Evolutionary conservation across 1,140 invertebrate species (phyloP).

Genomic region (Zaprionus davidi): DNA sequence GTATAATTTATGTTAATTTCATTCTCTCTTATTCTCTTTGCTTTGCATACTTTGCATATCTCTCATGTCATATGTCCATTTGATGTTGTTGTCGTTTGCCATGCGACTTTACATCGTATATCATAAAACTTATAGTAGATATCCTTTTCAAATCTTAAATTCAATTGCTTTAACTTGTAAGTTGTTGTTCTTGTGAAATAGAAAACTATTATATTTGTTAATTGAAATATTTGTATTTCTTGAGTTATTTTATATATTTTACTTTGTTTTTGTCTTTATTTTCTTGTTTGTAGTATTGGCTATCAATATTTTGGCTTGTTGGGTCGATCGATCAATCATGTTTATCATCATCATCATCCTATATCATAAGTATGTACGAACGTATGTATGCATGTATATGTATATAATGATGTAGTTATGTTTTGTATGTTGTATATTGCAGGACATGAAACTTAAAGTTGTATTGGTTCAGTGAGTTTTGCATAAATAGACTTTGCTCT

Average conservation of each 20-base stretch:
- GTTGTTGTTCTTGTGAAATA: constrained; percentile 57
- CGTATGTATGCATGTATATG: constrained; percentile 29
- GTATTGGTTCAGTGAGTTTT: constrained; percentile 59
- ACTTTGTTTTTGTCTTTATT: constrained; percentile 46
- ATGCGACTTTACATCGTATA: constrained; percentile 28
- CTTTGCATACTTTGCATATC: constrained; percentile 36
- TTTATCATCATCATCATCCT: neutral
- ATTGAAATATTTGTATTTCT: constrained; percentile 66
- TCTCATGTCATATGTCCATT: constrained; percentile 55
- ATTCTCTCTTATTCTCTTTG: constrained; percentile 27
- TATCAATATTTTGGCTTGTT: constrained; percentile 77
- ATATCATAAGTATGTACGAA: constrained; percentile 23
- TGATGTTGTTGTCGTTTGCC: constrained; percentile 43
- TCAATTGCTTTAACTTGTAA: constrained; percentile 68
- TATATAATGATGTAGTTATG: constrained; percentile 23
- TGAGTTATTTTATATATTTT: constrained; percentile 57
- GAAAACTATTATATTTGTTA: constrained; percentile 76
- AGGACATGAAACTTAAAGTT: constrained; percentile 57
- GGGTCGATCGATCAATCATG: constrained; percentile 59
- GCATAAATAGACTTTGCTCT: constrained; percentile 75
- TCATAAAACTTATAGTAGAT: constrained; percentile 77
- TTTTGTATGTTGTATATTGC: constrained; percentile 42
- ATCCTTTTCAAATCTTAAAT: constrained; percentile 75
- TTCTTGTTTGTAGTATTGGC: constrained; percentile 60
- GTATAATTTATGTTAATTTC: constrained; percentile 73